Evolutionary conservation across 2,888 invertebrate species (phyloP), one percentile per base, ranked within the genome.

Genomic region (Epicampocera succincta): DNA sequence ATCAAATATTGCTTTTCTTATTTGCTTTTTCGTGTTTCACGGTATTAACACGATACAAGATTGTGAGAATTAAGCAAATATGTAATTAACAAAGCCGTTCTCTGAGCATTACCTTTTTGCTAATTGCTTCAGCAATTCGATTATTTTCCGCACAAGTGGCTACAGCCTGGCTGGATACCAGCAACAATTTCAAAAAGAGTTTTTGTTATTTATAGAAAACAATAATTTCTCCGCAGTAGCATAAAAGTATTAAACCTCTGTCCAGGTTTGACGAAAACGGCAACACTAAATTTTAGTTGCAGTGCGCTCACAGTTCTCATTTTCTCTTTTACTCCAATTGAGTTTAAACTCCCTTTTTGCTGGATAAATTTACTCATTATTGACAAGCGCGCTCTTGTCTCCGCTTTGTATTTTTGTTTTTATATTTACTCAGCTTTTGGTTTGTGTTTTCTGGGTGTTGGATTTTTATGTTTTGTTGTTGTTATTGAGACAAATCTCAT

Each of bases 381-480:
- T n/a, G 11, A 29, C 25, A 54, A 68, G 25, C 21, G 3, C 11
- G 29, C 52, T 85, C 84, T 84, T 85, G 84, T 86, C 85, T 85
- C 86, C 85, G 79, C 86, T 85, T 84, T 84, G 79, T 65, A 83
- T 76, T 52, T 38, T 1, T 54, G 60, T 61, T 56, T 76, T 25
- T 56, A 12, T 29, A 71, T 66, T 38, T 63, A 13, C 15, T 79
- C 54, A 54, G 52, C 46, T 25, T 52, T 66, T 9, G 40, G 13
- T 29, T 9, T 68, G 15, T 68, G 29, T 9, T 25, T 52, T 66
- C 50, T 56, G 13, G 48, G 58, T 76, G 48, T 65, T 58, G 29
- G 21, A 71, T 50, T 77, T 77, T 81, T 73, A 69, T 74, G 77
- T 69, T 73, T 81, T 73, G 73, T 74, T 73, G 44, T 73, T 74